Base-by-base conservation (phyloP, 2,113 vertebrate species). In the Entelurus aequoreus region DNA sequence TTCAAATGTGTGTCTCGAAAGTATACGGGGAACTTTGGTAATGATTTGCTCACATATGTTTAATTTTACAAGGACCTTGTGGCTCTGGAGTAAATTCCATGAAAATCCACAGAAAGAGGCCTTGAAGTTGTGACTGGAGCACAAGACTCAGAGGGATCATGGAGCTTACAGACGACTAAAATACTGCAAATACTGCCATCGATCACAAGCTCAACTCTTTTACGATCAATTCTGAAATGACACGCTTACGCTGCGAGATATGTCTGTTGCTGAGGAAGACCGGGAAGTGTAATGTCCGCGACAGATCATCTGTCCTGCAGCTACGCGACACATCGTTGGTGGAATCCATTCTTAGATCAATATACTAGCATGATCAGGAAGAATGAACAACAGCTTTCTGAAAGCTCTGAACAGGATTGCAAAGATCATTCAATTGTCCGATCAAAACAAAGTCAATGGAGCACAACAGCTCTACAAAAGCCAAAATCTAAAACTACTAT, bases 251-350 rank as follows among this genome's bases (percentile, higher is more conserved):
- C 28, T 53, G 21, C 51, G 6, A 53, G 51, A 35, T 35, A 53
- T 53, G 28, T 36, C 6, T 53, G 37, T 55, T 55, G 54, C 38
- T 16, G 54, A 55, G 54, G 54, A 40, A 55, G 38, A 55, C 28
- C 28, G 3, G 28, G 28, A 28, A 28, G 28, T 28, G 8, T n/a
- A 21, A 53, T 28, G 51, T 51, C 51, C 9, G 12, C 4, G 42
- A 46, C 42, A 21, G 49, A 21, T 15, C 48, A 49, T 21, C 8
- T 51, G 49, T 51, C 28, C 36, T 38, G 54, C 54, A 10, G 54
- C 54, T 40, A 36, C 8, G 15, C 13, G 37, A n/a, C 36, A 38
- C n/a, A 53, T 13, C 12, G 21, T 36, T 53, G 35, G 51, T 36
- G 51, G 51, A 35, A 53, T 53, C 51, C 5, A 53, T 53, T 13